phyloP scores from a whole-genome alignment of 2,797 vertebrate genomes.

The Sebastolobus altivelis region DNA sequence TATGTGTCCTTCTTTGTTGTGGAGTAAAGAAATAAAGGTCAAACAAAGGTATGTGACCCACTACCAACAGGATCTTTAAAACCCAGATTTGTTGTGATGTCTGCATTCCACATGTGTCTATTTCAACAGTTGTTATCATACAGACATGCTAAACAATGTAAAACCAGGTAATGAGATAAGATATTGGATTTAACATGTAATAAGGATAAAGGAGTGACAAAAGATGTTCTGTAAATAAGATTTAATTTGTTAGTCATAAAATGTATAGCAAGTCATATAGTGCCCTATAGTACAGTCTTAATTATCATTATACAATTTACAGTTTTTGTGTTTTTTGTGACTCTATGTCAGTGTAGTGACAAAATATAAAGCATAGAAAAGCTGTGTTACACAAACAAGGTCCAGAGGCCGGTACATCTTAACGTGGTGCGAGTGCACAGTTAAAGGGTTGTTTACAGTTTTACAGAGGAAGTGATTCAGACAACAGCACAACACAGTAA shows the following conservation, averaged over 20 bases:
- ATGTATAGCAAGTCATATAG: constrained; percentile 89
- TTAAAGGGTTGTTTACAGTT: constrained; percentile 80
- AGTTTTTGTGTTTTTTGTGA: constrained; percentile 83
- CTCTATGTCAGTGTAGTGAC: constrained; percentile 75
- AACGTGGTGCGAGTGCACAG: constrained; percentile 81
- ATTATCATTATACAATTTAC: constrained; percentile 94
- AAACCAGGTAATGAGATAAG: constrained; percentile 34
- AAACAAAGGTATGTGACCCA: constrained; percentile 18
- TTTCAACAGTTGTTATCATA: constrained; percentile 27
- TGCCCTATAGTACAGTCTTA: constrained; percentile 87
- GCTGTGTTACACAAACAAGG: constrained; percentile 88
- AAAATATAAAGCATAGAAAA: constrained; percentile 94
- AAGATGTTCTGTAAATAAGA: constrained; percentile 91
- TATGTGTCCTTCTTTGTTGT: not conserved
- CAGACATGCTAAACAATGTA: not conserved
- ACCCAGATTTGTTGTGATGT: constrained; percentile 25
- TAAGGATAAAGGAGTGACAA: constrained; percentile 46
- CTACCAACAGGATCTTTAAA: constrained; percentile 3
- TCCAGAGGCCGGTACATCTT: constrained; percentile 84
- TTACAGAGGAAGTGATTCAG: constrained; percentile 83
- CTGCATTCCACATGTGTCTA: constrained; percentile 20
- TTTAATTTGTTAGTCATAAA: constrained; percentile 91
- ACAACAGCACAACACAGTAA: constrained; percentile 73
- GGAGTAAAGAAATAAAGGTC: constrained; percentile 14
- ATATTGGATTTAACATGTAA: not conserved